Conservation (phyloP, 1,140 invertebrate genomes). For the Lepidurus couesii region DNA sequence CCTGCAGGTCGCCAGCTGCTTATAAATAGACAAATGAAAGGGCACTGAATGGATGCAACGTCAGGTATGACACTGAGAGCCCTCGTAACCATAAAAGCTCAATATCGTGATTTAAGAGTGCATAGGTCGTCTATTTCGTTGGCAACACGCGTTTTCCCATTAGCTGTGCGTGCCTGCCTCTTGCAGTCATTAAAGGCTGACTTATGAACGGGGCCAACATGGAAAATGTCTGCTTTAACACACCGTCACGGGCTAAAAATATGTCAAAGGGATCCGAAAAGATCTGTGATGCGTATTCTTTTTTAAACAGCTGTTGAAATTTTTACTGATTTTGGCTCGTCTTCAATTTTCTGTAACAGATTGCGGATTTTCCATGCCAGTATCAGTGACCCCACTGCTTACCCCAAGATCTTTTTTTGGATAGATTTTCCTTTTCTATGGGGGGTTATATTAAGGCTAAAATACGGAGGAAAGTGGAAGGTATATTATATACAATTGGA, state of each 20-base stretch:
- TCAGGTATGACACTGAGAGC: background rate
- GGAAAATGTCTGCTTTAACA: constrained; percentile 11
- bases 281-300: background rate
- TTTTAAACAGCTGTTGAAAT: background rate
- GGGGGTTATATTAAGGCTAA: background rate
- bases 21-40: background rate
- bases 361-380: background rate
- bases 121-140: background rate
- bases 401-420: background rate
- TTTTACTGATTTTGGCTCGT: constrained; percentile 13
- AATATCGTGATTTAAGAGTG: background rate
- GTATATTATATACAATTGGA: constrained; percentile 6
- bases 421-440: background rate
- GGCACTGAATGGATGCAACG: background rate
- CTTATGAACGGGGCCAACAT: constrained; percentile 7
- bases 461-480: background rate
- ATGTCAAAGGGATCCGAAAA: constrained; percentile 15
- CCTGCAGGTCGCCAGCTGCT: background rate
- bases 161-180: background rate
- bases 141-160: constrained; percentile 1
- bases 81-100: background rate
- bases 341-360: background rate
- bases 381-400: background rate
- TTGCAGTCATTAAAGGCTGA: constrained; percentile 12
- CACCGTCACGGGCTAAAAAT: constrained; percentile 4